Base-by-base conservation (phyloP, 2,888 invertebrate species). In the Hoplodrina ambigua region DNA sequence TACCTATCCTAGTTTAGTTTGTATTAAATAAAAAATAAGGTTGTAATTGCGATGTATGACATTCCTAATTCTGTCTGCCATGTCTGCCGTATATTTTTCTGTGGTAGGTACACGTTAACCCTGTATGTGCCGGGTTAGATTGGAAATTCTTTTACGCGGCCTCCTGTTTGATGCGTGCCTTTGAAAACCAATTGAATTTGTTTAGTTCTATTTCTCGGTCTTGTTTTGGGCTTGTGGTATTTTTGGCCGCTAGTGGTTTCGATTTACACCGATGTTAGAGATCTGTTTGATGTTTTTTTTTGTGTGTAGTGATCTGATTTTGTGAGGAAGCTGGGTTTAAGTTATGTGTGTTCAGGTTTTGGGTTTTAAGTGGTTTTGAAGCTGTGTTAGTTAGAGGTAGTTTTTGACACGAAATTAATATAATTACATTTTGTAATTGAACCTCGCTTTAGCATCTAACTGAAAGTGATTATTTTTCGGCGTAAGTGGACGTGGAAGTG, bases 71-170 rank as follows among this genome's bases (percentile, higher is more conserved):
- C 66, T 57, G 66, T 64, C 66, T 57, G 66, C 62, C 60, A 68
- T 68, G 66, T 82, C 66, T 66, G 20, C 20, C 54, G 33, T 69
- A 54, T 74, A 44, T 81, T 69, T 63, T 75, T 70, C 64, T 66
- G 64, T 77, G 72, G 46, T 46, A 46, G 73, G 63, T 72, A 78
- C 61, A 80, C 67, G 59, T 69, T 75, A 63, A 58, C 56, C 74
- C 70, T 17, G 30, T 57, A 62, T 61, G 75, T 65, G 83, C 72
- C 50, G 77, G 68, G 80, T 71, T 88, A 88, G 88, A 92, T 91
- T 91, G 89, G 85, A 89, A 91, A 92, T 92, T 90, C 92, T 91
- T n/a, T 91, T 82, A 80, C 85, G 85, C 81, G 78, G 78, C 67
- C 79, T 82, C 74, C 72, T 85, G 84, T 89, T 89, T 87, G 89